Conservation (phyloP, 35 echinoderm and acorn worm genomes). For the Ophiothrix spiculata region DNA sequence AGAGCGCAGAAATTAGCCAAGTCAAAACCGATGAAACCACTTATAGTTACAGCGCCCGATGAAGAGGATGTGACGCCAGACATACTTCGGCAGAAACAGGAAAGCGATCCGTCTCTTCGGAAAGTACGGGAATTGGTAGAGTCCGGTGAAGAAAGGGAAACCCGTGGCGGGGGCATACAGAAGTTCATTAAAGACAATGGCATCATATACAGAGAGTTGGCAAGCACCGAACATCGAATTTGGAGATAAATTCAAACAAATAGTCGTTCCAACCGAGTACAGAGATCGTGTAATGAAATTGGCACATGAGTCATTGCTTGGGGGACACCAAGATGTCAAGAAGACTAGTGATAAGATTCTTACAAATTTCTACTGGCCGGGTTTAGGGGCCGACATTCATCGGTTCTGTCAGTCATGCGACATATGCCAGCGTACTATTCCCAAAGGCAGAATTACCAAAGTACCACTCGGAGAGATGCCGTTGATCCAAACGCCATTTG, state of each 20-base stretch:
- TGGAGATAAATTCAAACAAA: slow-evolving; percentile 17
- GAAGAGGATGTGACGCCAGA: background rate
- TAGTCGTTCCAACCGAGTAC: slow-evolving; percentile 41
- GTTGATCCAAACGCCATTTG: slow-evolving; percentile 28
- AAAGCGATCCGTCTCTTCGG: background rate
- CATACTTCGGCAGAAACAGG: background rate
- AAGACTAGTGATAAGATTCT: slow-evolving; percentile 40
- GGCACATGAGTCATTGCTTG: slow-evolving; percentile 49
- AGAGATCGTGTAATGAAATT: slow-evolving; percentile 24
- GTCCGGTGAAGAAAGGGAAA: background rate
- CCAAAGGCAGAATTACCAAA: slow-evolving; percentile 45
- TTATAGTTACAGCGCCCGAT: background rate
- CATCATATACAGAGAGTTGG: slow-evolving; percentile 21
- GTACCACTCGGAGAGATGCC: slow-evolving; percentile 41
- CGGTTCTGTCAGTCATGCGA: slow-evolving; percentile 49
- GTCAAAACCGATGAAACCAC: slow-evolving; percentile 3
- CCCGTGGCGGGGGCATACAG: background rate
- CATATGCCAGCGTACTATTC: slow-evolving; percentile 52
- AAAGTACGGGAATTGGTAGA: background rate
- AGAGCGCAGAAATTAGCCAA: background rate
- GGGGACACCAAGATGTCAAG: slow-evolving; percentile 43
- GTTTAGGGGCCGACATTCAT: slow-evolving; percentile 39
- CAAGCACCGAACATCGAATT: background rate
- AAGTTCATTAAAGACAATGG: background rate
- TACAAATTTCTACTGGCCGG: slow-evolving; percentile 46